Conservation (phyloP, 2,888 invertebrate species). For the Thereva nobilitata region DNA sequence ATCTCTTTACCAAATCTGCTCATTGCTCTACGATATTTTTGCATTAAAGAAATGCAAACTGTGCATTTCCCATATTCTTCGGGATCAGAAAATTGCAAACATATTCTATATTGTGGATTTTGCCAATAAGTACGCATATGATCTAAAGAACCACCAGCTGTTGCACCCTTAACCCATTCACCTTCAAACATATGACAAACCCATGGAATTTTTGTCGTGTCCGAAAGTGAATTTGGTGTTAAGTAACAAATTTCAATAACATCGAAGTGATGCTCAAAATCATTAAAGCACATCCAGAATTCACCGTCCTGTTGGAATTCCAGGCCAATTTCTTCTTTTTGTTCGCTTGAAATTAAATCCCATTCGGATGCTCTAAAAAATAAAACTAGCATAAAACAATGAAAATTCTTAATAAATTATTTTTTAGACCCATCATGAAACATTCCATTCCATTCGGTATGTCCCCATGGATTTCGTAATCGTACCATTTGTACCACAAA, state of each 20-base stretch:
- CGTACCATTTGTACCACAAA: conserved; percentile 73
- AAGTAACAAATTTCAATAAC: conserved; percentile 88
- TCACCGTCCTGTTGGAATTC: conserved; percentile 88
- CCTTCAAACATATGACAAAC: conserved; percentile 87
- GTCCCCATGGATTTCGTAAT: conserved; percentile 87
- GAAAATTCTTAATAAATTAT: too few relatives aligned
- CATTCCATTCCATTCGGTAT: conserved; percentile 47
- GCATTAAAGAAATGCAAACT: too few relatives aligned
- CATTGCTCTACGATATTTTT: too few relatives aligned
- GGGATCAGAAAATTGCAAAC: conserved; percentile 78
- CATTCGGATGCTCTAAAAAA: too few relatives aligned
- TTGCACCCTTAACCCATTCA: conserved; percentile 82
- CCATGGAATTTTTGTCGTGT: conserved; percentile 61
- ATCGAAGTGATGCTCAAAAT: conserved; percentile 74
- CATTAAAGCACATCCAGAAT: conserved; percentile 91
- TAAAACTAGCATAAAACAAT: too few relatives aligned
- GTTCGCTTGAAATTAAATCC: too few relatives aligned
- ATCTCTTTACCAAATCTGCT: too few relatives aligned
- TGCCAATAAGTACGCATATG: conserved; percentile 61
- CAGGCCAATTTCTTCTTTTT: conserved; percentile 64
- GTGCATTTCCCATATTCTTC: conserved; percentile 59
- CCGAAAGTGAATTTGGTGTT: conserved; percentile 56
- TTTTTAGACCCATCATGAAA: too few relatives aligned
- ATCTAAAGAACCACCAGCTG: conserved; percentile 92
- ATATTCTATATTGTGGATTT: conserved; percentile 86